These are phyloP conservation scores for Orthosia gracilis DNA, from an alignment of 2,888 invertebrate genomes.

Conservation along the genomic window DNA sequence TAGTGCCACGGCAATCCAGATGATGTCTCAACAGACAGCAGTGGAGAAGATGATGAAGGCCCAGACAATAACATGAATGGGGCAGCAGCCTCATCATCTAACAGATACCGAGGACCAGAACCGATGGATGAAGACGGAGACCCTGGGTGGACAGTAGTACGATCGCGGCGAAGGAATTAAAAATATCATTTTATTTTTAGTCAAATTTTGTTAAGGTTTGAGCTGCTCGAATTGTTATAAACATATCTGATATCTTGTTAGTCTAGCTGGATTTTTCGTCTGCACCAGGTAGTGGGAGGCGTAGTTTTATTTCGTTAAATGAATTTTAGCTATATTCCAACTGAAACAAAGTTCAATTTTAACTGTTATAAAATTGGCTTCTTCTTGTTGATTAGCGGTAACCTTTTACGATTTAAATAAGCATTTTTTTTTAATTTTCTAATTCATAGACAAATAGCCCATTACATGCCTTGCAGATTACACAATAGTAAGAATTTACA, in stretches of 20 bases:
- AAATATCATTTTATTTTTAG: conserved; percentile 40
- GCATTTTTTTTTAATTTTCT: conserved; percentile 14
- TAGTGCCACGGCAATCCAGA: conserved; percentile 88
- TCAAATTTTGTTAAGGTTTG: conserved; percentile 36
- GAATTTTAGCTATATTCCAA: neutral
- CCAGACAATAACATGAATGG: conserved; percentile 75
- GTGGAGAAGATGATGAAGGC: conserved; percentile 82
- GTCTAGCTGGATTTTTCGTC: neutral
- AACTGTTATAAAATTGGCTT: neutral
- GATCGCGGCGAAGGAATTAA: conserved; percentile 89
- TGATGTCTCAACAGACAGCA: conserved; percentile 87
- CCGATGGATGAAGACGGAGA: conserved; percentile 90
- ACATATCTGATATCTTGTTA: conserved; percentile 43
- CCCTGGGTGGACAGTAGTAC: conserved; percentile 93
- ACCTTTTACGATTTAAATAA: neutral
- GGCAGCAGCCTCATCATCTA: conserved; percentile 72
- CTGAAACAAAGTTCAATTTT: neutral
- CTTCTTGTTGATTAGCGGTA: neutral
- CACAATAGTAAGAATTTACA: neutral
- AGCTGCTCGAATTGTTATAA: conserved; percentile 45
- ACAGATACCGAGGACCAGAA: conserved; percentile 72
- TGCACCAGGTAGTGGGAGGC: neutral
- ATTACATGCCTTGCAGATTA: neutral
- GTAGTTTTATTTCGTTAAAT: neutral
- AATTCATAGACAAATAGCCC: neutral